Conservation (phyloP, 92 coral and sea anemone genomes). For the Zoanthus gigantus region DNA sequence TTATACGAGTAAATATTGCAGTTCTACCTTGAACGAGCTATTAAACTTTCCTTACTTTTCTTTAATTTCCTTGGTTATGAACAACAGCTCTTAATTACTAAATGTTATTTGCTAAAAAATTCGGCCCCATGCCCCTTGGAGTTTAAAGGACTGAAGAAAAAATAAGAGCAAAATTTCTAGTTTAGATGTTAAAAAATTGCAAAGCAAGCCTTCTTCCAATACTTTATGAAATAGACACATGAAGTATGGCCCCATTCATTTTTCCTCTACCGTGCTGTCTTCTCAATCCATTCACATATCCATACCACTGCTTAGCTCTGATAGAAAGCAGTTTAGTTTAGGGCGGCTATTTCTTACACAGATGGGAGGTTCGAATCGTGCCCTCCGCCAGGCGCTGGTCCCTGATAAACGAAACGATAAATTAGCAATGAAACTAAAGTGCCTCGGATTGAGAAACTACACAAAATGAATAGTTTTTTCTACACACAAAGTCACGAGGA, state of each 20-base stretch:
- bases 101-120: background rate
- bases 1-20: too few species aligned
- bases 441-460: too few species aligned
- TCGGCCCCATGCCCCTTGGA: background rate
- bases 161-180: background rate
- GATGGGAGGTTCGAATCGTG: conserved; percentile 92
- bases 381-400: conserved; percentile 74
- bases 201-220: background rate
- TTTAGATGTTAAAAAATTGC: background rate
- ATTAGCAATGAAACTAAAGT: too few species aligned
- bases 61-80: too few species aligned
- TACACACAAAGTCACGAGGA: too few species aligned
- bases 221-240: background rate
- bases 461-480: too few species aligned
- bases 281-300: background rate
- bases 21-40: too few species aligned
- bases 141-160: background rate
- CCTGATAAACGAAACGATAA: conserved; percentile 42
- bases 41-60: too few species aligned
- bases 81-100: too few species aligned
- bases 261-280: background rate
- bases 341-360: conserved; percentile 45
- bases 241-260: background rate
- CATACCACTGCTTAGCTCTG: background rate
- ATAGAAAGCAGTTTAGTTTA: background rate